phyloP scores from a whole-genome alignment of 2,113 vertebrate species.

The Syrmaticus mikado region DNA sequence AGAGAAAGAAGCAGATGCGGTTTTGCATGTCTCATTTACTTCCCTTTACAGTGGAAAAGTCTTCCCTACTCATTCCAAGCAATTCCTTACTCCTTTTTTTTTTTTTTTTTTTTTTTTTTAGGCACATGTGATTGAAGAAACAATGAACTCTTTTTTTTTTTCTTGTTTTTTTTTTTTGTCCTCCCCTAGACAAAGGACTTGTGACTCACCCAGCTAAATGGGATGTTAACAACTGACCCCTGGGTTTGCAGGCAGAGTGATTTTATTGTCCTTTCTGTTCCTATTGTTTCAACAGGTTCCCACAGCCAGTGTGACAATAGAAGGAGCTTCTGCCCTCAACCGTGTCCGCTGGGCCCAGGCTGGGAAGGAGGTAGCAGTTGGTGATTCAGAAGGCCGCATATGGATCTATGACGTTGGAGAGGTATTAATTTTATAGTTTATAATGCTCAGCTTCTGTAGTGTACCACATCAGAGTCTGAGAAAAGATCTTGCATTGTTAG shows the following conservation, averaged over 20 bases:
- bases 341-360: slow-evolving; percentile 93
- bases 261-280: slow-evolving; percentile 25
- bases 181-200: background rate
- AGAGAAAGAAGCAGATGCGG: background rate
- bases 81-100: background rate
- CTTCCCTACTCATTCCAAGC: background rate
- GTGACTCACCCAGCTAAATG: slow-evolving; percentile 8
- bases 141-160: slow-evolving; percentile 29
- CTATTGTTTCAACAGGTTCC: slow-evolving; percentile 85
- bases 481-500: background rate
- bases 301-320: slow-evolving; percentile 92
- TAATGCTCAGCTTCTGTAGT: background rate
- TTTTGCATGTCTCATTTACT: background rate
- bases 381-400: slow-evolving; percentile 95
- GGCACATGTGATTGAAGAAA: slow-evolving; percentile 55
- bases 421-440: slow-evolving; percentile 75
- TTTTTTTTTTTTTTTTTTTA: slow-evolving; percentile 24
- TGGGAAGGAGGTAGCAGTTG: slow-evolving; percentile 95
- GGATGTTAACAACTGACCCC: background rate
- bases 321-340: slow-evolving; percentile 95
- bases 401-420: slow-evolving; percentile 99
- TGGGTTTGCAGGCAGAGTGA: background rate
- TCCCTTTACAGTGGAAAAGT: background rate
- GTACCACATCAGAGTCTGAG: background rate
- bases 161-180: slow-evolving; percentile 5